phyloP scores from a whole-genome alignment of 2,888 invertebrate species.

The Disparrhopalites patrizii region DNA sequence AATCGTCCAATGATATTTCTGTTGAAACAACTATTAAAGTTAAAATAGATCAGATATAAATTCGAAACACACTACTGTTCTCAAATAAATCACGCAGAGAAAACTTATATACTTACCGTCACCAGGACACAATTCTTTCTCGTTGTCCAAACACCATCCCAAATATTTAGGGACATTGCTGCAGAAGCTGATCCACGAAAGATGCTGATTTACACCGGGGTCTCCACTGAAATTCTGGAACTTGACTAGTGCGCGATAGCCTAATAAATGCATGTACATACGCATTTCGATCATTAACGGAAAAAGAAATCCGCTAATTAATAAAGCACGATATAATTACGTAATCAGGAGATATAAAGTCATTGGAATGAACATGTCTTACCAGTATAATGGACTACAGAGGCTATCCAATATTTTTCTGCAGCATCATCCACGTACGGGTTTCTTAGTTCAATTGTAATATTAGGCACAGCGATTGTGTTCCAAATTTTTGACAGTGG shows the following conservation, averaged over 20 bases:
- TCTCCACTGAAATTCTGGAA: too few relatives aligned
- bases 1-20: too few relatives aligned
- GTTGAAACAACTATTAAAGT: too few relatives aligned
- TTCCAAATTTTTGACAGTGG: not conserved
- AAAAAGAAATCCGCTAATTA: too few relatives aligned
- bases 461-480: not conserved
- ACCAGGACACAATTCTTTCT: constrained; percentile 4
- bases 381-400: not conserved
- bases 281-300: too few relatives aligned
- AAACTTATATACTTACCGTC: constrained; percentile 1
- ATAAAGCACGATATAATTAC: too few relatives aligned
- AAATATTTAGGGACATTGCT: constrained; percentile 35
- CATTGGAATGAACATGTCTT: not conserved
- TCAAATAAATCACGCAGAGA: too few relatives aligned
- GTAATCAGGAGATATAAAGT: too few relatives aligned
- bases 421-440: not conserved
- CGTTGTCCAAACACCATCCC: constrained; percentile 30
- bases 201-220: not conserved
- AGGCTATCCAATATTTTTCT: not conserved
- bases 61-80: too few relatives aligned
- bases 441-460: not conserved
- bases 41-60: too few relatives aligned
- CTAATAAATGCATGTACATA: constrained; percentile 16
- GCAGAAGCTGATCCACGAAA: constrained; percentile 40
- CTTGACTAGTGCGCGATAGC: constrained; percentile 38